phyloP scores from a whole-genome alignment of 2,797 vertebrate genomes.

The Scolopax rusticola region DNA sequence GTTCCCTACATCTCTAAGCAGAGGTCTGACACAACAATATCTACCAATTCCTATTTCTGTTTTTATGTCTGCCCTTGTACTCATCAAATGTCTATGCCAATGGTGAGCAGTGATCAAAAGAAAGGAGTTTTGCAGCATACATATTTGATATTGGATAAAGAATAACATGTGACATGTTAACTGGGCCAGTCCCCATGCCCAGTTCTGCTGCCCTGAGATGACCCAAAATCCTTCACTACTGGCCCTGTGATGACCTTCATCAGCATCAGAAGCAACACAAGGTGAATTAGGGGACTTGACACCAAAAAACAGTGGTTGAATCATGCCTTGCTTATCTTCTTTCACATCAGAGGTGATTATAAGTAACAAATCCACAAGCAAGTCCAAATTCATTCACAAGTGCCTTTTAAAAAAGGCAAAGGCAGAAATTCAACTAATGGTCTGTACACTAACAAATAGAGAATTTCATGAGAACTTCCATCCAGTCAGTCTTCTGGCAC shows the following conservation, averaged over 20 bases:
- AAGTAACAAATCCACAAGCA: background rate
- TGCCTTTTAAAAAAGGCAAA: background rate
- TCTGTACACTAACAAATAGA: background rate
- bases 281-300: background rate
- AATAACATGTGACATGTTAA: background rate
- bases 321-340: background rate
- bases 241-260: background rate
- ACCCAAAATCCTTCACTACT: background rate
- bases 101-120: background rate
- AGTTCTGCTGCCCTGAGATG: background rate
- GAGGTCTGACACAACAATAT: background rate
- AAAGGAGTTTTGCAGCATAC: background rate
- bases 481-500: background rate
- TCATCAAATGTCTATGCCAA: background rate
- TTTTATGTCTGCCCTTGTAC: background rate
- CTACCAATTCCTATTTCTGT: background rate
- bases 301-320: background rate
- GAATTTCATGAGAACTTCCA: background rate
- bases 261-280: background rate
- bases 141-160: background rate
- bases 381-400: background rate
- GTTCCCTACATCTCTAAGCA: background rate
- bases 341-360: background rate
- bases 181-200: rapidly evolving
- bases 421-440: background rate